phyloP scores from a whole-genome alignment of 2,888 invertebrate genomes.

The Leucophenga maculata region DNA sequence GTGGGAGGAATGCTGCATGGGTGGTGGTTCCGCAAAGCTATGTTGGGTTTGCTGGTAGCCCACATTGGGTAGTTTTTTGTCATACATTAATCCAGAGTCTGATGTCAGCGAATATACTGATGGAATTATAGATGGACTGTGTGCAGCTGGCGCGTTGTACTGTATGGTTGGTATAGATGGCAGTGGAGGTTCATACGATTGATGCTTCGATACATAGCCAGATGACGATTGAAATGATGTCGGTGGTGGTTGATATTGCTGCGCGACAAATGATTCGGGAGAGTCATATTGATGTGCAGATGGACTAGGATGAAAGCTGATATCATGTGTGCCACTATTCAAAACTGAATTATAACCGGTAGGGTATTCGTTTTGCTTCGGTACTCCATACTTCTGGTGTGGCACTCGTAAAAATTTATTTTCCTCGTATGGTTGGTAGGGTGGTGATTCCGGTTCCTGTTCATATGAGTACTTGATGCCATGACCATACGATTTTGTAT shows the following conservation, averaged over 20 bases:
- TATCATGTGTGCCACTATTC: not conserved
- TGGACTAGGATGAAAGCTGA: not conserved
- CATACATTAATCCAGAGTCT: constrained; percentile 13
- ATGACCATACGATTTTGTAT: constrained; percentile 55
- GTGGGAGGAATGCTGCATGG: constrained; percentile 32
- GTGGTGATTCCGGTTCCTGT: constrained; percentile 32
- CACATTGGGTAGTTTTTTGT: constrained; percentile 49
- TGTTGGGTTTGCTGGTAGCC: constrained; percentile 57
- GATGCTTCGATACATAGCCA: constrained; percentile 25
- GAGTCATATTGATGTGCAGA: constrained; percentile 35
- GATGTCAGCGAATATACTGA: constrained; percentile 23
- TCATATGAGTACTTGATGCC: constrained; percentile 50
- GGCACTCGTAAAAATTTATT: constrained; percentile 38
- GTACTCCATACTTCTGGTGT: constrained; percentile 53
- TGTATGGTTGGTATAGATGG: constrained; percentile 20
- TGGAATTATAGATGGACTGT: constrained; percentile 57
- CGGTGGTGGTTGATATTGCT: constrained; percentile 44
- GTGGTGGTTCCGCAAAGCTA: constrained; percentile 65
- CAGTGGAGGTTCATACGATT: constrained; percentile 21
- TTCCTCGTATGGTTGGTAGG: constrained; percentile 42
- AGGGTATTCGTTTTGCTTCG: constrained; percentile 40
- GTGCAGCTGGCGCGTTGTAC: constrained; percentile 25
- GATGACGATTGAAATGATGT: not conserved
- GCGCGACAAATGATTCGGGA: constrained; percentile 37
- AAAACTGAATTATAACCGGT: not conserved